Evolutionary conservation across 2,797 vertebrate species (phyloP), one percentile per base, ranked within the genome.

Genomic region (Ficedula albicollis): DNA sequence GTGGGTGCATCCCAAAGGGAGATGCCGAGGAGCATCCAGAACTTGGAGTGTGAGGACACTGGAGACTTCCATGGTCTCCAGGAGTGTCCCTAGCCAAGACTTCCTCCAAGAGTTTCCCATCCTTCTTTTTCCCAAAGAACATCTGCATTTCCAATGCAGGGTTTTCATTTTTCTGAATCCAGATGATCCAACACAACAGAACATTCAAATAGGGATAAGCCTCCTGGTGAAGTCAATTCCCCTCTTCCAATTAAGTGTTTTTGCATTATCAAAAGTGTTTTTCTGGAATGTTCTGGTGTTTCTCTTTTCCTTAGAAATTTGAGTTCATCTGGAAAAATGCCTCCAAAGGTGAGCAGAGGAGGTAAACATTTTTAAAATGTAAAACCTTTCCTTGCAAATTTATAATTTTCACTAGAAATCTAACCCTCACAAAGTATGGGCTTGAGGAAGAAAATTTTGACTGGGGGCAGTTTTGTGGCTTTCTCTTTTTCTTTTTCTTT

Each of bases 1-100:
- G 9, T 3, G 8, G 8, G 13, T 7, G 1, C 2, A 5, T 9
- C 38, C 15, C 5, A 1, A 21, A 3, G 13, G 15, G 21, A 36
- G 15, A 56, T 49, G 38, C 15, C 0, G 0, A 34, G 70, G 14
- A 36, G 1, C 18, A 52, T 29, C 39, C 20, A 34, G 25, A 29
- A 11, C 19, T 3, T 19, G 3, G 10, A 14, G 4, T 44, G 15
- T 0, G 4, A n/a, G 21, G 26, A 43, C 2, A 2, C 7, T 16
- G 44, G 56, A 16, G 29, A 13, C 12, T 32, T 72, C 6, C 2
- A 0, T 0, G 1, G 16, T 43, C 75, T 51, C 21, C 3, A 29
- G 32, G 6, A 5, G 8, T 72, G 30, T 55, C 17, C 22, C 15
- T 43, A 62, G 39, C 5, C 72, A 89, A 21, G 48, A 38, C 32